Evolutionary conservation across 2,113 vertebrate species (phyloP), one percentile per base, ranked within the genome.

Genomic region (Excalfactoria chinensis): DNA sequence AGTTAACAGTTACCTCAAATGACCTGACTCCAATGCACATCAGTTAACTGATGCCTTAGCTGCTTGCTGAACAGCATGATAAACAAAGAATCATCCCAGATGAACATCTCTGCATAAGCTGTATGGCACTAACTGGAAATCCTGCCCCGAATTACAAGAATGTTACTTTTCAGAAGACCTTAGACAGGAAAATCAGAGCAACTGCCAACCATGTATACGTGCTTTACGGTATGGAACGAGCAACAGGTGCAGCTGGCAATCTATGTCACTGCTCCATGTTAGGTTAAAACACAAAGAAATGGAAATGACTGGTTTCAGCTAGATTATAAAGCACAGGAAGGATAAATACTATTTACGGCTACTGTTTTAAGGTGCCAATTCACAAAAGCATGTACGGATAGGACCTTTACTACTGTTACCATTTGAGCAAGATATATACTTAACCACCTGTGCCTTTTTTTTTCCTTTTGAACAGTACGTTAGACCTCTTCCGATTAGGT

Each of bases 401-500:
- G 93, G 74, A 85, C 25, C 70, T 41, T 93, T 70, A 75, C 26
- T 77, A 23, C 59, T 28, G 40, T 13, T 37, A 59, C 23, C 32
- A 64, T 32, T 60, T 48, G 11, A 87, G 23, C 46, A 89, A 85
- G 78, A 90, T 48, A 68, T 1, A 55, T 32, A 44, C 18, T 25
- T 28, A 6, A 43, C 51, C 58, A 87, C 62, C 13, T 5, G 60
- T 73, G 76, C 20, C 49, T 82, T 19, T 8, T 89, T 89, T 80
- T 26, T n/a, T 88, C 13, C 22, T 95, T 95, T 66, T 60, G 86
- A 92, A 93, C 72, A 43, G 20, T 41, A 46, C 18, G 6, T 69
- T 68, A 86, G 68, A 89, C 78, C 53, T 86, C 69, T 43, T 58
- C 51, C 55, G 75, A 55, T 19, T 59, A 34, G 49, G 41, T 18